These are phyloP conservation scores for Schrankia costaestrigalis DNA, from an alignment of 2,888 invertebrate genomes.

Conservation along the genomic window DNA sequence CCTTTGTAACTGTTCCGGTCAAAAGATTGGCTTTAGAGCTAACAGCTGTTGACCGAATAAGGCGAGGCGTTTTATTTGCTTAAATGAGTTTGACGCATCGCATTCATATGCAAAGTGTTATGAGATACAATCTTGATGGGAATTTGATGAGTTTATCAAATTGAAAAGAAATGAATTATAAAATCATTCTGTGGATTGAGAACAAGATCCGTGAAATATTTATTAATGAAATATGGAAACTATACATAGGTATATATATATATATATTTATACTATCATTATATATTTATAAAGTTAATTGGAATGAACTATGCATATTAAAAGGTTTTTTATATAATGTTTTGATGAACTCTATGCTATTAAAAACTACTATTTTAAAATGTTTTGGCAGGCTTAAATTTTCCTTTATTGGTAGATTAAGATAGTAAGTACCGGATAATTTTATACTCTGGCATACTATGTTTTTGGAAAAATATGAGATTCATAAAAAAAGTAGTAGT, in stretches of 20 bases:
- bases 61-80: constrained; percentile 54
- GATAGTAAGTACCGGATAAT: too few relatives aligned
- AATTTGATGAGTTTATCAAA: constrained; percentile 61
- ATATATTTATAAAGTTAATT: constrained; percentile 27
- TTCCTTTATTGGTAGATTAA: too few relatives aligned
- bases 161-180: constrained; percentile 36
- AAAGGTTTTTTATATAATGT: constrained; percentile 2
- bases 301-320: constrained; percentile 20
- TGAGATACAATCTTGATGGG: constrained; percentile 44
- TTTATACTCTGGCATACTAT: too few relatives aligned
- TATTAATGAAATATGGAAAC: constrained; percentile 20
- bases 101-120: constrained; percentile 51
- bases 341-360: too few relatives aligned
- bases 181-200: constrained; percentile 17
- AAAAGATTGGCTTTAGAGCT: constrained; percentile 45
- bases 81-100: constrained; percentile 48
- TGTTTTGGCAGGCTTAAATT: too few relatives aligned
- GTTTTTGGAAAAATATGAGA: too few relatives aligned
- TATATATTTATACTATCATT: too few relatives aligned
- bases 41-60: constrained; percentile 47
- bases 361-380: constrained; percentile 1
- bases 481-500: too few relatives aligned
- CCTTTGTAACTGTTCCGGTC: constrained; percentile 38
- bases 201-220: constrained; percentile 24
- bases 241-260: too few relatives aligned